phyloP scores from a whole-genome alignment of 1,140 invertebrate species.

The Lineus longissimus region DNA sequence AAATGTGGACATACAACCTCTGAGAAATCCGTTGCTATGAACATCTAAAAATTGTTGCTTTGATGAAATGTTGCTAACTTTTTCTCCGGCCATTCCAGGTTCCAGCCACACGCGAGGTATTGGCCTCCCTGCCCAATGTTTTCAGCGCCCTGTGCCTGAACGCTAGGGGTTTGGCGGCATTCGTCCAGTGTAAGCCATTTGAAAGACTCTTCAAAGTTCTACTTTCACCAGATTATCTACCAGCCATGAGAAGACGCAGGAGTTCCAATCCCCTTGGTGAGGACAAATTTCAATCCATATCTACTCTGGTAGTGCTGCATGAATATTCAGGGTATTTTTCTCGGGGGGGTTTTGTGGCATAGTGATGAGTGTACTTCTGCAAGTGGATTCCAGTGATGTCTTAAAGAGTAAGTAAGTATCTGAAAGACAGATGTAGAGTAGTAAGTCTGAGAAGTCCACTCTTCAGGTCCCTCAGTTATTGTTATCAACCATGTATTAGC shows the following conservation, averaged over 20 bases:
- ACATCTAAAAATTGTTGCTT: not conserved
- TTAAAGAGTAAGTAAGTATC: too few relatives aligned
- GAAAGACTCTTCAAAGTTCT: conserved; percentile 76
- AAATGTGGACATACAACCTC: not conserved
- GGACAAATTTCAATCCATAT: not conserved
- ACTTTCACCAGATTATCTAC: conserved; percentile 76
- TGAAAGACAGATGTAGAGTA: too few relatives aligned
- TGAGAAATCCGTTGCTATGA: not conserved
- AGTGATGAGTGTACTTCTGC: too few relatives aligned
- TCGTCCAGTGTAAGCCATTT: conserved; percentile 78
- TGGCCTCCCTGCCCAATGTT: conserved; percentile 84
- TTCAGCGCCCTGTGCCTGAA: conserved; percentile 89
- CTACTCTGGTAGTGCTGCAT: too few relatives aligned
- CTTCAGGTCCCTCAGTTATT: too few relatives aligned
- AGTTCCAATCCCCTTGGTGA: conserved; percentile 74
- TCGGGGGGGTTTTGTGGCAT: not conserved
- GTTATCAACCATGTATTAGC: too few relatives aligned
- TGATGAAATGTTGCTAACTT: not conserved
- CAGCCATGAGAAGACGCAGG: conserved; percentile 78
- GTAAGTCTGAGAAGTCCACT: too few relatives aligned
- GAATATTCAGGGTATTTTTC: not conserved
- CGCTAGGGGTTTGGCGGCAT: conserved; percentile 73
- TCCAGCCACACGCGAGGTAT: conserved; percentile 81
- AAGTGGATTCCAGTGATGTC: too few relatives aligned
- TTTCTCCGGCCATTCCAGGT: conserved; percentile 60